Base-by-base conservation (phyloP, 2,113 vertebrate species). In the Rhinichthys klamathensis region DNA sequence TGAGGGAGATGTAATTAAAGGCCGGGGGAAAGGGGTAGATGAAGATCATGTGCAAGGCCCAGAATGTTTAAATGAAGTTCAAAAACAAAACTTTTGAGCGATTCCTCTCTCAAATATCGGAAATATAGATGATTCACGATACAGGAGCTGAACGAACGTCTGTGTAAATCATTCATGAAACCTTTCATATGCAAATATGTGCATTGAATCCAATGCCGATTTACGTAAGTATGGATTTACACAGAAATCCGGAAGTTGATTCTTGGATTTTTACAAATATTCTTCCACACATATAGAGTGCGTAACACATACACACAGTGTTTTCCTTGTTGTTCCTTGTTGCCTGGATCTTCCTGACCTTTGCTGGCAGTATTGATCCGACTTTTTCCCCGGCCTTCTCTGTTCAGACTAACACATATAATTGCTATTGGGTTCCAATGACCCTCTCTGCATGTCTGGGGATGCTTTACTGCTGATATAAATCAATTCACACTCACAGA, bases 401-500 rank as follows among this genome's bases (percentile, higher is more conserved):
- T 91, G 90, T 89, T 92, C 92, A 94, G 94, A 94, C 92, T 94
- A 95, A 95, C 94, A 93, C 92, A 94, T 93, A 92, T 94, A 94
- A 94, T 95, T 94, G 93, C 92, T 93, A 94, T 94, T 91, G 93
- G 93, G 93, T 94, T 94, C 92, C 94, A 91, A 91, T 95, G 92
- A 90, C 89, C 92, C 91, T 94, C 90, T 91, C 86, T 91, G 87
- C 87, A 90, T 90, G 94, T 94, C 94, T 91, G 83, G 85, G 90
- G 91, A 94, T 92, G 90, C 91, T 93, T 93, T 93, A 91, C 90
- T 88, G 92, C 90, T 89, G 91, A 95, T 95, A 95, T 94, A 93
- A 93, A 95, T 95, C 94, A 94, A 93, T 94, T 95, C 92, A 93
- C 93, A 93, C 93, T 94, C 95, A 95, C 93, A 94, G 94, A 93